phyloP scores from a whole-genome alignment of 2,888 invertebrate genomes.

The Julus scandinavius region DNA sequence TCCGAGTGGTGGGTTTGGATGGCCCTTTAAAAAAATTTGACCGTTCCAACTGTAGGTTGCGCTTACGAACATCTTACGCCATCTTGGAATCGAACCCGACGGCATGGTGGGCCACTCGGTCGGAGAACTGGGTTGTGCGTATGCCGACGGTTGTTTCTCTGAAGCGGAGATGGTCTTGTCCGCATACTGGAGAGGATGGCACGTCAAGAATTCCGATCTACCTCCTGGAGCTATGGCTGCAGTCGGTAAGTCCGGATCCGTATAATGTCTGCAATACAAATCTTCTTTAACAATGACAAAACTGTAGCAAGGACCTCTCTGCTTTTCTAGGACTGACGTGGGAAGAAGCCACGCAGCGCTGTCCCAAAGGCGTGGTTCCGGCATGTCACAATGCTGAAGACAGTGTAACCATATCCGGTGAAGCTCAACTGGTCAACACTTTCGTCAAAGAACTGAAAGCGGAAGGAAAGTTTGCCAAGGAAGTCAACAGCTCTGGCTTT shows the following conservation, averaged over 20 bases:
- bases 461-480: conserved; percentile 84
- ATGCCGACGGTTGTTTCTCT: conserved; percentile 95
- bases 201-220: conserved; percentile 80
- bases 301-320: conserved; percentile 64
- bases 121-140: conserved; percentile 94
- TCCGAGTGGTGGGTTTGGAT: too few relatives aligned
- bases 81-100: conserved; percentile 82
- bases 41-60: conserved; percentile 74
- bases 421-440: conserved; percentile 74
- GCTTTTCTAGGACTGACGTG: conserved; percentile 74
- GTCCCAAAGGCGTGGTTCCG: conserved; percentile 82
- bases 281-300: neutral
- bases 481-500: conserved; percentile 85
- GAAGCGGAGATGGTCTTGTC: conserved; percentile 93
- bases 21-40: too few relatives aligned
- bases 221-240: conserved; percentile 89
- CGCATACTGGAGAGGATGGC: conserved; percentile 92
- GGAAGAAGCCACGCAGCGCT: conserved; percentile 79
- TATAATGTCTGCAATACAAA: neutral
- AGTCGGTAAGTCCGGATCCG: conserved; percentile 71
- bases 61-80: conserved; percentile 85
- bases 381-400: conserved; percentile 96
- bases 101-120: conserved; percentile 97
- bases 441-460: conserved; percentile 78
- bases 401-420: conserved; percentile 94